Percentiles rank a stretch among this genome's conserved stretches.
Evolutionary conservation across 1,140 invertebrate species (phyloP).

Genomic region (Pogonognathellus flavescens): DNA sequence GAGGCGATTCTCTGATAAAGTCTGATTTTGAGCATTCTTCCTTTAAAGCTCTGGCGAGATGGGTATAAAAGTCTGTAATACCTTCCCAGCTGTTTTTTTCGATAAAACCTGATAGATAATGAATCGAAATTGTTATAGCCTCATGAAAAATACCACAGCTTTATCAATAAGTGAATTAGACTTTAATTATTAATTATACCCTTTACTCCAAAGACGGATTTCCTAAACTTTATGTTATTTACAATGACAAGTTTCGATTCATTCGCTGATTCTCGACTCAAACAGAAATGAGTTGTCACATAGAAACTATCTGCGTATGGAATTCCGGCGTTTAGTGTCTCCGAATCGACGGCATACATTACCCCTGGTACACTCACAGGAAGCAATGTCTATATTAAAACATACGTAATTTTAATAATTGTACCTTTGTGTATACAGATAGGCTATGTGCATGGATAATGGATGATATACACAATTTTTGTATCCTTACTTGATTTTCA

Average conservation of each 20-base stretch:
- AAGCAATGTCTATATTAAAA: slow-evolving; percentile 78
- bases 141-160: not conserved
- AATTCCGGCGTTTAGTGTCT: slow-evolving; percentile 86
- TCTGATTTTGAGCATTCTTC: slow-evolving; percentile 77
- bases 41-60: slow-evolving; percentile 77
- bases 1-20: slow-evolving; percentile 68
- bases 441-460: too few relatives aligned
- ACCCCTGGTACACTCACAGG: slow-evolving; percentile 87
- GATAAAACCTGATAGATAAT: not conserved
- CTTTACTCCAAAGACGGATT: slow-evolving; percentile 88
- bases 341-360: slow-evolving; percentile 88
- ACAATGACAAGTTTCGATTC: slow-evolving; percentile 71
- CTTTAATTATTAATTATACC: too few relatives aligned
- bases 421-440: too few relatives aligned
- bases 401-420: too few relatives aligned
- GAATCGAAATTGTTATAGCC: not conserved
- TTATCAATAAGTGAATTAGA: too few relatives aligned
- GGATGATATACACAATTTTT: too few relatives aligned
- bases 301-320: slow-evolving; percentile 95
- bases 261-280: slow-evolving; percentile 76
- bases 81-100: slow-evolving; percentile 36
- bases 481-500: slow-evolving; percentile 80
- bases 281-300: slow-evolving; percentile 87
- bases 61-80: slow-evolving; percentile 77
- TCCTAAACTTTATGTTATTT: slow-evolving; percentile 85